Evolutionary conservation across 2,888 invertebrate genomes (phyloP), one percentile per base, ranked within the genome.

Genomic region (Xylota sylvarum): DNA sequence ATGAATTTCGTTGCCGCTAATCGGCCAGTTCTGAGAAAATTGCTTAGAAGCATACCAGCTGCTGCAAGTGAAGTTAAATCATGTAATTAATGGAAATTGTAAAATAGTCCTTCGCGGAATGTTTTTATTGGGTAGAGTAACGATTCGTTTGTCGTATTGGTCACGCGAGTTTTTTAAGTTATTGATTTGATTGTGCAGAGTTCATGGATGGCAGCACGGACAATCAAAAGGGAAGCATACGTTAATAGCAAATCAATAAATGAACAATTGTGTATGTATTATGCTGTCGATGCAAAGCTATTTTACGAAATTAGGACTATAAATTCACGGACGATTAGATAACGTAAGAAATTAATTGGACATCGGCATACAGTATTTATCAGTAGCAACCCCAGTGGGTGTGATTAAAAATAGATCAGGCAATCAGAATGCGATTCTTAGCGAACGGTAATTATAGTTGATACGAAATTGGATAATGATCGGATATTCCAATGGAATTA

Each of bases 11-110:
- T 65, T 48, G 76, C 74, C 70, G 82, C 83, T 79, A 87, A 80
- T 80, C 87, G 87, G 64, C 88, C 74, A 60, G 88, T 64, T 74
- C 72, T 89, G 64, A 85, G 88, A 27, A 89, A 88, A 83, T 85
- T 88, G 64, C 80, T 88, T 65, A 80, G 55, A 88, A 89, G 74
- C 90, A 90, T 90, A 83, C 80, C 89, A 88, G 86, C 89, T 89
- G 89, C 72, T 89, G 70, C 19, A 85, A 85, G 70, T 81, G 80
- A 62, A 74, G 69, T 79, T 55, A 80, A 74, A 74, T 79, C 30
- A 77, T 69, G 60, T 58, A 17, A 72, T 83, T 83, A 78, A 17
- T 83, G 52, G 23, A 52, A 30, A 37, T 74, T 30, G 4, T 69
- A 35, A 77, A 48, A 37, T 19, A 23, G 14, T 60, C 46, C 46